A percentile compares a stretch with the other conserved stretches of the same genome.
Evolutionary conservation across 2,113 vertebrate genomes (phyloP).

Genomic region (Hemichromis elongatus): DNA sequence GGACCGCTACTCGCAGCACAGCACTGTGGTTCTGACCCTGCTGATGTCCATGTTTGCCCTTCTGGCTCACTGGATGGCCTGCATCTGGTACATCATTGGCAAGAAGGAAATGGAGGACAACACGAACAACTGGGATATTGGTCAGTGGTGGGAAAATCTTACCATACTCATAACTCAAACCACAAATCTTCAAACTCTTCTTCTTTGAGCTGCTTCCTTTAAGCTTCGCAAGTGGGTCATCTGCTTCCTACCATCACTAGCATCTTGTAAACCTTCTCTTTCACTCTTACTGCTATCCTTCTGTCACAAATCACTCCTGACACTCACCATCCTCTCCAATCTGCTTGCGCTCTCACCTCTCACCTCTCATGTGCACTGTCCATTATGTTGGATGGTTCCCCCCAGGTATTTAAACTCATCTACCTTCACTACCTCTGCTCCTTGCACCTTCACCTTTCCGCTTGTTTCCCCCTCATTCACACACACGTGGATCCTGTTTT

Average conservation of each 20-base stretch:
- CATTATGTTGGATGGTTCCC: not conserved
- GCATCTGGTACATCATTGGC: constrained; percentile 98
- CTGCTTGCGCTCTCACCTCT: not conserved
- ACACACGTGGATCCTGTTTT: not conserved
- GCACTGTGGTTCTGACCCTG: constrained; percentile 92
- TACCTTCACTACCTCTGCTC: not conserved
- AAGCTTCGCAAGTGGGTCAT: not conserved
- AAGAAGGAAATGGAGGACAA: constrained; percentile 96
- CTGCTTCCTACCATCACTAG: not conserved
- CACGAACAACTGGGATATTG: constrained; percentile 90
- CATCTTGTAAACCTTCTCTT: not conserved
- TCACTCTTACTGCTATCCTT: not conserved
- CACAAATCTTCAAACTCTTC: not conserved
- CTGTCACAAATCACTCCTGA: not conserved
- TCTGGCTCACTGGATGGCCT: constrained; percentile 98
- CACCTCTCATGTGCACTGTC: not conserved
- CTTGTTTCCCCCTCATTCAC: not conserved
- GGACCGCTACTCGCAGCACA: constrained; percentile 97
- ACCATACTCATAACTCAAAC: not conserved
- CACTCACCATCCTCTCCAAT: not conserved
- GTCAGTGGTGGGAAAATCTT: constrained; percentile 69
- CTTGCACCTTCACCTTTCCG: not conserved
- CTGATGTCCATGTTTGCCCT: constrained; percentile 99
- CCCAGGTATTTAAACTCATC: not conserved
- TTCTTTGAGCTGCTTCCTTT: not conserved